These are phyloP conservation scores for Gastrophryne carolinensis DNA, from an alignment of 2,797 vertebrate genomes.

Conservation along the genomic window DNA sequence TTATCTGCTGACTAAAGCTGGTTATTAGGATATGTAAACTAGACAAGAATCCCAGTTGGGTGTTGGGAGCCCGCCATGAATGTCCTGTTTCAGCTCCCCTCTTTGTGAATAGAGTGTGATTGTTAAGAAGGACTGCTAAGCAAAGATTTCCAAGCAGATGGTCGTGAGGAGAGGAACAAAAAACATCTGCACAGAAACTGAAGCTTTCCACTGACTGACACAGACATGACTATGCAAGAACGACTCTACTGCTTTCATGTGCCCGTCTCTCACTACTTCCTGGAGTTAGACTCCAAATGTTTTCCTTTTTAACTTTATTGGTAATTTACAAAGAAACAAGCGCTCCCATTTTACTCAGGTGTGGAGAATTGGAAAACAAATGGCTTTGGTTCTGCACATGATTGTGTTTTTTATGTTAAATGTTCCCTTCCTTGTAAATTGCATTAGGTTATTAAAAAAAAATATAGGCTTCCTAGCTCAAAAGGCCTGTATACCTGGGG, in stretches of 20 bases:
- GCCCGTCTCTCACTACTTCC: no score
- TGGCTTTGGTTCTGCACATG: no score
- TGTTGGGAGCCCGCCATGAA: background rate
- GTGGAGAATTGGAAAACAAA: no score
- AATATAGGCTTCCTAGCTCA: no score
- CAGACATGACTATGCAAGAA: conserved; percentile 28
- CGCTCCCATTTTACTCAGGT: no score
- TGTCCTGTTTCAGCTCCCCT: background rate
- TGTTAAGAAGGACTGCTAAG: conserved; percentile 2
- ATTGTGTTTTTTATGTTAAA: no score
- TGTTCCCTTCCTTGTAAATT: no score
- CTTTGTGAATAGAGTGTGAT: background rate
- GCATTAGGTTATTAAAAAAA: no score
- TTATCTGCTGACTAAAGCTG: background rate
- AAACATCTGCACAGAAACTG: conserved; percentile 42
- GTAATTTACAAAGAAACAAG: no score
- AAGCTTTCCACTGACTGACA: background rate
- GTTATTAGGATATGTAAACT: background rate
- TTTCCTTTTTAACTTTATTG: no score
- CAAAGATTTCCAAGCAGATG: conserved; percentile 41
- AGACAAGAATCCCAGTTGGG: conserved; percentile 5
- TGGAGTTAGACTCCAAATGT: no score
- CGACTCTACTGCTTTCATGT: background rate
- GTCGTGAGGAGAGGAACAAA: conserved; percentile 4
- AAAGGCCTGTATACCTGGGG: no score